Conservation (phyloP, 2,888 invertebrate genomes). For the Arrhopalites spinosus region DNA sequence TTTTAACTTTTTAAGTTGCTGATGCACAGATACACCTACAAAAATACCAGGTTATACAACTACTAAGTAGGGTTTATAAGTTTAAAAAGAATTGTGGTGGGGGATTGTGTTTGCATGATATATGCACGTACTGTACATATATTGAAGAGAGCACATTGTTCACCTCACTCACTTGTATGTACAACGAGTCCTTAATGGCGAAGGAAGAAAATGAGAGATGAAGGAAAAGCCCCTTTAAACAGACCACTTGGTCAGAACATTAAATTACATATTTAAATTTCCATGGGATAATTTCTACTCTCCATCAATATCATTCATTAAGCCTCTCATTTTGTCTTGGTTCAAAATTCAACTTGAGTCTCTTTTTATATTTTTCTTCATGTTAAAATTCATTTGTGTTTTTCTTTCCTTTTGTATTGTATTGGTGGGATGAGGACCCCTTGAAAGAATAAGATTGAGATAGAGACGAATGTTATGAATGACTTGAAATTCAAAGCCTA, state of each 20-base stretch:
- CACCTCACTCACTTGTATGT: neutral
- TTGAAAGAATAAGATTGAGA: neutral
- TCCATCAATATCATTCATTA: conserved; percentile 30
- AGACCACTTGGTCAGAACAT: conserved; percentile 27
- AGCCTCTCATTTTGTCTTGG: conserved; percentile 1
- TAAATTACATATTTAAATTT: conserved; percentile 33
- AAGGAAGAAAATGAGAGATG: neutral
- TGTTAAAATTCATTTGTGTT: neutral
- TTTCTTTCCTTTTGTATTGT: neutral
- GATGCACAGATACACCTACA: too few species aligned
- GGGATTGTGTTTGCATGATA: neutral
- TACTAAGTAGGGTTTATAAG: neutral
- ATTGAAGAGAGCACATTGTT: neutral
- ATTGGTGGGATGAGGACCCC: neutral
- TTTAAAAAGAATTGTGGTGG: neutral
- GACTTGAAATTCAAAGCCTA: neutral
- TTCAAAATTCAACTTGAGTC: neutral
- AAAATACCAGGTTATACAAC: neutral
- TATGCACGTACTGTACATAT: neutral
- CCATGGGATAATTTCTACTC: conserved; percentile 28
- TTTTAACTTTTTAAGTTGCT: too few species aligned
- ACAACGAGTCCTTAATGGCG: neutral
- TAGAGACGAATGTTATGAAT: neutral
- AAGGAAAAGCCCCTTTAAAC: conserved; percentile 19
- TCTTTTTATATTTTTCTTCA: neutral